Conservation (phyloP, 2,888 invertebrate genomes). For the Andrena fulva region DNA sequence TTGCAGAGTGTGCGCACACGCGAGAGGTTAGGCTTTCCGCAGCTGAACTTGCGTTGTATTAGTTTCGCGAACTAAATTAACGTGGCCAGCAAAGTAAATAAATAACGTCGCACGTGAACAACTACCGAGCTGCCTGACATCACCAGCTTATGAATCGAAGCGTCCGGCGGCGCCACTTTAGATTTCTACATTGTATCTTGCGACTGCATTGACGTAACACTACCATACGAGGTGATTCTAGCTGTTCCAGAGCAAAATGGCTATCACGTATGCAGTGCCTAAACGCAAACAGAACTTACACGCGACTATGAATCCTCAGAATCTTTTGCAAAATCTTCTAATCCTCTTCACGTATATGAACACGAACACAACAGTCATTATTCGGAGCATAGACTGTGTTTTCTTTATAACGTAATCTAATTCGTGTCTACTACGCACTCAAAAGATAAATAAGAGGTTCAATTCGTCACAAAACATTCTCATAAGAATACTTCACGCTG, state of each 20-base stretch:
- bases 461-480: too few relatives aligned
- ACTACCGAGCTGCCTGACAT: conserved; percentile 65
- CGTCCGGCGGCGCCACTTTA: conserved; percentile 75
- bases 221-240: conserved; percentile 7
- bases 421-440: too few relatives aligned
- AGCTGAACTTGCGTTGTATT: conserved; percentile 41
- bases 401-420: too few relatives aligned
- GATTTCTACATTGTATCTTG: conserved; percentile 42
- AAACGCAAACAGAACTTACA: not conserved
- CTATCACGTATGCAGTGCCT: not conserved
- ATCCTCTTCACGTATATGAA: too few relatives aligned
- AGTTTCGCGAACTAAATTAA: conserved; percentile 2
- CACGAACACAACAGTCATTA: too few relatives aligned
- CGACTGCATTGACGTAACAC: conserved; percentile 25
- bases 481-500: too few relatives aligned
- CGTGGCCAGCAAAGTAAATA: conserved; percentile 45
- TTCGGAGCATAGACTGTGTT: too few relatives aligned
- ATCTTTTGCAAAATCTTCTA: too few relatives aligned
- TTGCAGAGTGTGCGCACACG: conserved; percentile 20
- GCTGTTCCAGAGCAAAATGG: conserved; percentile 3
- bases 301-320: too few relatives aligned
- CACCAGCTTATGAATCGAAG: conserved; percentile 69
- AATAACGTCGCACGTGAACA: conserved; percentile 74
- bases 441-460: too few relatives aligned
- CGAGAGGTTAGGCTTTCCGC: conserved; percentile 33